These are phyloP conservation scores for Pseudomyrmex dendroicus DNA, from an alignment of 1,140 invertebrate genomes.

Conservation along the genomic window DNA sequence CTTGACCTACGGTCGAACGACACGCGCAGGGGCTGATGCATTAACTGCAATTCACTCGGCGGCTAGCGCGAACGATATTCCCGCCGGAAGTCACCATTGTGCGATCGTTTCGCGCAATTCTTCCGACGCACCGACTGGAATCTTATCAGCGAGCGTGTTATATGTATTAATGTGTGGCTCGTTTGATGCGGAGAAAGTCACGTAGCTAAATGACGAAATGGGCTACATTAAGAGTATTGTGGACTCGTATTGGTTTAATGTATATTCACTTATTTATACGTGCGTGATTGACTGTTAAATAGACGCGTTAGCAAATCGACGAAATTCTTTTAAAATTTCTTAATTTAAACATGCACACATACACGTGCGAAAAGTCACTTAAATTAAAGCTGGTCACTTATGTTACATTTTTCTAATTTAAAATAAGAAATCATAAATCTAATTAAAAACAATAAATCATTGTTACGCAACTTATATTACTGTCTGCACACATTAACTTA, in stretches of 20 bases:
- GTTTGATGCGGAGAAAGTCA: constrained; percentile 46
- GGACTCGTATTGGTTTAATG: background rate
- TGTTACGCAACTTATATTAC: background rate
- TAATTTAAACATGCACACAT: too few relatives aligned
- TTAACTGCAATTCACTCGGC: constrained; percentile 76
- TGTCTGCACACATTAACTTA: background rate
- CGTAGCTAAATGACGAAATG: constrained; percentile 17
- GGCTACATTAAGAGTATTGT: constrained; percentile 17
- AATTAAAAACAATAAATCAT: too few relatives aligned
- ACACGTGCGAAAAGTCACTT: too few relatives aligned
- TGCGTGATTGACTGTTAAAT: background rate
- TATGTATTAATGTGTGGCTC: constrained; percentile 48
- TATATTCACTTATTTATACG: background rate
- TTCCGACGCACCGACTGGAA: constrained; percentile 61
- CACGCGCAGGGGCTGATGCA: constrained; percentile 68
- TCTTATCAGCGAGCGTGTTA: constrained; percentile 45
- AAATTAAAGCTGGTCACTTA: too few relatives aligned
- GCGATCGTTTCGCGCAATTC: constrained; percentile 70
- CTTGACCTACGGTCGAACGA: constrained; percentile 40
- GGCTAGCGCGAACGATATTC: constrained; percentile 62
- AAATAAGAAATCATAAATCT: too few relatives aligned
- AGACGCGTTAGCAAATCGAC: background rate
- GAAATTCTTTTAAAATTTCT: too few relatives aligned
- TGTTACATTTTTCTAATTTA: background rate
- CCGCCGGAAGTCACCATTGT: constrained; percentile 73